phyloP scores from a whole-genome alignment of 2,888 invertebrate species.

The Aplocera efformata region DNA sequence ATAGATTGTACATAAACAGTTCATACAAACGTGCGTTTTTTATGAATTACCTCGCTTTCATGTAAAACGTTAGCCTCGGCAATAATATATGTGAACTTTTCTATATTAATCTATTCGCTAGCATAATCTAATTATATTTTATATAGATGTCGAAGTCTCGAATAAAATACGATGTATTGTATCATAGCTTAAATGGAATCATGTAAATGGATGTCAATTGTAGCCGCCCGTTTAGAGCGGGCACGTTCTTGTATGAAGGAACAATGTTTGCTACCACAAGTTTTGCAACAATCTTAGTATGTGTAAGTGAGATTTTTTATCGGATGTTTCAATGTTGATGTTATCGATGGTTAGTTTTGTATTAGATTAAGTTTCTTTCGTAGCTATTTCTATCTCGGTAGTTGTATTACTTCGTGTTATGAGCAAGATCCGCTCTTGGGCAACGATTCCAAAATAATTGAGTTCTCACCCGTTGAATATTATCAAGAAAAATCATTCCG shows the following conservation, averaged over 20 bases:
- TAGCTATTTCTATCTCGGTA: constrained; percentile 14
- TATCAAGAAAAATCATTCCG: too few species aligned
- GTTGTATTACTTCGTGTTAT: constrained; percentile 13
- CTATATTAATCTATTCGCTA: constrained; percentile 28
- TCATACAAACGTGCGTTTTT: not conserved
- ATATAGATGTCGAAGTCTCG: constrained; percentile 74
- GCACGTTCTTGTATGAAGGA: constrained; percentile 58
- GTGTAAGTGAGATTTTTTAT: constrained; percentile 60
- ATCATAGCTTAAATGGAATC: constrained; percentile 70
- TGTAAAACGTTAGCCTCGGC: constrained; percentile 10
- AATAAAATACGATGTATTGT: constrained; percentile 66
- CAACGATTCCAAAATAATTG: not conserved
- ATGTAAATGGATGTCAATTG: constrained; percentile 79
- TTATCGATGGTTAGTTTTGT: constrained; percentile 47
- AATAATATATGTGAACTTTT: constrained; percentile 19
- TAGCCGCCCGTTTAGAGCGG: constrained; percentile 61
- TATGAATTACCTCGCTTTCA: constrained; percentile 9
- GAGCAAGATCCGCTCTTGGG: constrained; percentile 3
- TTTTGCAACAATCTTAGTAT: constrained; percentile 65
- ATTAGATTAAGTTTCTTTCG: constrained; percentile 42
- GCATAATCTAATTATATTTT: constrained; percentile 60
- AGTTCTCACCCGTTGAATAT: too few species aligned
- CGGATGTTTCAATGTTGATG: constrained; percentile 58
- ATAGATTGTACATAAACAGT: too few species aligned
- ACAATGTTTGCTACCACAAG: constrained; percentile 67